phyloP scores from a whole-genome alignment of 2,888 invertebrate genomes.

The Pyrochroa serraticornis region DNA sequence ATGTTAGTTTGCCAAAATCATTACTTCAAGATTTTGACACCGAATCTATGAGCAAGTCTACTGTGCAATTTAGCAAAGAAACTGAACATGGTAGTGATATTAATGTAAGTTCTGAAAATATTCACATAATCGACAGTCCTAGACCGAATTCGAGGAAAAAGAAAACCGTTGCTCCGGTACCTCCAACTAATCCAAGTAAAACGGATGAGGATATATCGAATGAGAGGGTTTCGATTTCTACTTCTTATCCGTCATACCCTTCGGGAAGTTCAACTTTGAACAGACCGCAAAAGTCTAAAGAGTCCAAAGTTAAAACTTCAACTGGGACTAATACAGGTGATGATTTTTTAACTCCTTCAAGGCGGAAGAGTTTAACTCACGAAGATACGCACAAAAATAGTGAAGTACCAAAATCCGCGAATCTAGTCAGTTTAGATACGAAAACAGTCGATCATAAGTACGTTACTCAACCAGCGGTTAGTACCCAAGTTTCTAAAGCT shows the following conservation, averaged over 20 bases:
- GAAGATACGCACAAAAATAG: slow-evolving; percentile 38
- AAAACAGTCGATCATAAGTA: slow-evolving; percentile 48
- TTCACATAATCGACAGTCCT: slow-evolving; percentile 68
- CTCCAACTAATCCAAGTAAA: slow-evolving; percentile 54
- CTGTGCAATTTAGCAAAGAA: slow-evolving; percentile 1
- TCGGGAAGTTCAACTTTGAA: slow-evolving; percentile 67
- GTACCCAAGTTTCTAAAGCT: slow-evolving; percentile 52
- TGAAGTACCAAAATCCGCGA: slow-evolving; percentile 42
- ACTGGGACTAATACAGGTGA: slow-evolving; percentile 46
- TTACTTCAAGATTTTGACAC: slow-evolving; percentile 41
- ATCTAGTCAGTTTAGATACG: slow-evolving; percentile 64
- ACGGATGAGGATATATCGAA: slow-evolving; percentile 47
- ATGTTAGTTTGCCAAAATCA: slow-evolving; percentile 58
- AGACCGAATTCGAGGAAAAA: slow-evolving; percentile 65
- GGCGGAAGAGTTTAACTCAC: slow-evolving; percentile 42
- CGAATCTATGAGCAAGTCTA: slow-evolving; percentile 54
- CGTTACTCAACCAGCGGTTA: slow-evolving; percentile 52
- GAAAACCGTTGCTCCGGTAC: slow-evolving; percentile 78
- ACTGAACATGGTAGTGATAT: slow-evolving; percentile 3
- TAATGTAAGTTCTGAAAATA: slow-evolving; percentile 34
- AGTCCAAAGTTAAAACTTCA: slow-evolving; percentile 58
- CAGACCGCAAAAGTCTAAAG: slow-evolving; percentile 59
- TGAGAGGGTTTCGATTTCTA: slow-evolving; percentile 21
- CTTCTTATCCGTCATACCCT: slow-evolving; percentile 51
- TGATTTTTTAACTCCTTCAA: slow-evolving; percentile 6